Evolutionary conservation across 2,888 invertebrate species (phyloP), one percentile per base, ranked within the genome.

Genomic region (Trichogramma dendrolimi): DNA sequence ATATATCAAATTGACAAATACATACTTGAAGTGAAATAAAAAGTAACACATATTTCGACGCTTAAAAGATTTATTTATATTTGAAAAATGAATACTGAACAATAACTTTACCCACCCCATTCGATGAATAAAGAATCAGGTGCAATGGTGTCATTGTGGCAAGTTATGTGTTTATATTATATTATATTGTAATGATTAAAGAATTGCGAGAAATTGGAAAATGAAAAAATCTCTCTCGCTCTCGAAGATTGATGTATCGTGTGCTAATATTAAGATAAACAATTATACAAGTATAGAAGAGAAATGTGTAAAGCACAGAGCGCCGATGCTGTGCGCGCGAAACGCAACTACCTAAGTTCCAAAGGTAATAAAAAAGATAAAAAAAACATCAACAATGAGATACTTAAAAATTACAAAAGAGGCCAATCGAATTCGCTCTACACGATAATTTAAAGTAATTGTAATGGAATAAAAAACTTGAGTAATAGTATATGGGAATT

Each of bases 181-280:
- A 73, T 74, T 72, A 72, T 71, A 70, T 72, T 65, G 71, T 71
- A 71, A 69, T 70, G 27, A 27, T 27, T 27, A 27, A 27, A 27
- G 27, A 1, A 27, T 70, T 70, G 72, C 71, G 71, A 8, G 10
- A n/a, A 46, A 46, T 46, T 64, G 49, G 48, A 58, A 60, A 66
- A 60, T 64, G 62, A 61, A 64, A 68, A 70, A 68, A 62, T 66
- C 68, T 67, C 68, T 69, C 67, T 67, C 67, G 67, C 60, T 60
- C 57, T 64, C 59, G 48, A 64, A 62, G 50, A 57, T 56, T 56
- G 47, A 61, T 61, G 55, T 60, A 58, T 52, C 50, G 58, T 5
- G 27, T 27, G 38, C 49, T 11, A 47, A 11, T 47, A 47, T 47
- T 49, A 27, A 49, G 38, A 11, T 49, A 49, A 49, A 14, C 38